Evolutionary conservation across 92 coral and sea anemone genomes (phyloP).

Genomic region (Porites lobata): DNA sequence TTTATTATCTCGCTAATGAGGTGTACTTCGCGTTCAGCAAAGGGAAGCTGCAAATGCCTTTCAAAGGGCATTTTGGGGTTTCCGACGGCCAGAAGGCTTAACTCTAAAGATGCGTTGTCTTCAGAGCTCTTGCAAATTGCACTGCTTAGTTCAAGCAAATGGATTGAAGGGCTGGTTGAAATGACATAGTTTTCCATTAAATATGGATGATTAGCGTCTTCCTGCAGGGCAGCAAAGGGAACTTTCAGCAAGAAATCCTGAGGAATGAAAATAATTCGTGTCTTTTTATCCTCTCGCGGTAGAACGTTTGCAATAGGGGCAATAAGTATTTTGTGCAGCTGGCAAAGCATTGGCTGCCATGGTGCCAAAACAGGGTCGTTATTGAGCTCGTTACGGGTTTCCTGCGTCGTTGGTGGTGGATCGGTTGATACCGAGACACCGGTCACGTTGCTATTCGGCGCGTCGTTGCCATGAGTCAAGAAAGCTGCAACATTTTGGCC

Average conservation of each 20-base stretch:
- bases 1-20: constrained; percentile 55
- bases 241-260: constrained; percentile 78
- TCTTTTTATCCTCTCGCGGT: constrained; percentile 12
- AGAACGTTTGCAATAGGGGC: constrained; percentile 56
- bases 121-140: neutral
- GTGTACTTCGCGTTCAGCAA: constrained; percentile 66
- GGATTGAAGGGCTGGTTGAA: constrained; percentile 73
- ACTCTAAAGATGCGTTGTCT: constrained; percentile 28
- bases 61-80: constrained; percentile 73
- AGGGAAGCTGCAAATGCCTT: constrained; percentile 60
- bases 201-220: constrained; percentile 29
- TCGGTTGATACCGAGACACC: too few relatives aligned
- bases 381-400: neutral
- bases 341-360: constrained; percentile 63
- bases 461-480: neutral
- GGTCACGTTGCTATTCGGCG: neutral
- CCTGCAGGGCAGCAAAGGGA: constrained; percentile 73
- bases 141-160: constrained; percentile 52
- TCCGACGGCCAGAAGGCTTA: constrained; percentile 70
- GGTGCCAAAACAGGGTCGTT: constrained; percentile 28
- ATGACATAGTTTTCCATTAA: constrained; percentile 58
- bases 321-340: constrained; percentile 55
- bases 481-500: neutral
- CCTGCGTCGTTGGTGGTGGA: neutral
- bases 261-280: constrained; percentile 66